Base-by-base conservation (phyloP, 2,888 invertebrate genomes). In the Siphlonurus alternatus region DNA sequence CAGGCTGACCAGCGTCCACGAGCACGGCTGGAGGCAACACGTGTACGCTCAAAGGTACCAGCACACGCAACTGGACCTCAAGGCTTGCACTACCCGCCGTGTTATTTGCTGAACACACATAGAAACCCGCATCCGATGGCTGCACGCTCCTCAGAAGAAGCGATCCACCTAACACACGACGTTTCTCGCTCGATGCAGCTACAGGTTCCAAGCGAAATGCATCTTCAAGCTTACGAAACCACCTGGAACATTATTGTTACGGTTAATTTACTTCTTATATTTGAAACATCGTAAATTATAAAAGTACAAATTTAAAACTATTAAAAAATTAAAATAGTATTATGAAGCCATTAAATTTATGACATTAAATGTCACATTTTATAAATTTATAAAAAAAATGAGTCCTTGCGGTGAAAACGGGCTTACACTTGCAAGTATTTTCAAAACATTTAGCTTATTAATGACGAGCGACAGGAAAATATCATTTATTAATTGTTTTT, bases 1-100 rank as follows among this genome's bases (percentile, higher is more conserved):
- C 76, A 0, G 71, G 68, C 3, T 73, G 70, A 2, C 75, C 75
- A 0, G 75, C 73, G 67, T 76, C 76, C 67, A 75, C 76, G 20
- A 68, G 66, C 60, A 69, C 66, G 25, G 56, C 65, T 2, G 63
- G 63, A 7, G 69, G 67, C 25, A 65, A 65, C n/a, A 68, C 64
- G 59, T 70, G 70, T 1, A 68, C 70, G 10, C 65, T 66, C 5
- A 71, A 66, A 18, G 67, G 67, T 1, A 68, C 73, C 63, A 70
- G 70, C 1, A 76, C 73, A 5, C 69, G 70, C 2, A 76, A 70
- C 10, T 70, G 67, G 2, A 73, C 71, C 18, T 70, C 69, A 3
- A 71, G 70, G 2, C 70, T 71, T 2, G 70, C 71, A 3, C 67
- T 66, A 2, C 75, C 75, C 2, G 72, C 70, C 1, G 69, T 67